Percentiles rank a stretch among this genome's conserved stretches.
phyloP scores from a whole-genome alignment of 2,888 invertebrate species.

The Standfussiana lucernea region DNA sequence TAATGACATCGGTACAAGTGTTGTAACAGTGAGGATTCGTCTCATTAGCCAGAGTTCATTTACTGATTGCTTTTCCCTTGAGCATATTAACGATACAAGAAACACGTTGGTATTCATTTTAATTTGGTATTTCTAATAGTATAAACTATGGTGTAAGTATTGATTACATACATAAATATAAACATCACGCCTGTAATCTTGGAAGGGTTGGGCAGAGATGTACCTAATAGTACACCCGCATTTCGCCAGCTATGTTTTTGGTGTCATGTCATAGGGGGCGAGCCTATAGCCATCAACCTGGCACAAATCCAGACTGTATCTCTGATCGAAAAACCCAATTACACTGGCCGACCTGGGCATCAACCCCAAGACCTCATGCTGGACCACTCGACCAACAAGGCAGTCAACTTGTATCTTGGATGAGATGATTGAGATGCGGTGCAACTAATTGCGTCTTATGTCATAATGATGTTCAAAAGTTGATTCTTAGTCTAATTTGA shows the following conservation, averaged over 20 bases:
- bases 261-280: not conserved
- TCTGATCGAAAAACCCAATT: not conserved
- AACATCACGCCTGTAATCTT: not conserved
- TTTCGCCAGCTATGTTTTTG: not conserved
- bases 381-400: too few relatives aligned
- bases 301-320: not conserved
- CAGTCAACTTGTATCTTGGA: too few relatives aligned
- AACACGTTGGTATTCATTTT: not conserved
- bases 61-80: conserved; percentile 29
- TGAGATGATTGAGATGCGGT: too few relatives aligned
- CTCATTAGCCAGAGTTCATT: conserved; percentile 34
- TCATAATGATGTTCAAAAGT: too few relatives aligned
- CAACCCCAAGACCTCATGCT: not conserved
- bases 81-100: conserved; percentile 5
- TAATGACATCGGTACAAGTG: conserved; percentile 5
- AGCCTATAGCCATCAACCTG: not conserved
- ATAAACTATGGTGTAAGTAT: not conserved
- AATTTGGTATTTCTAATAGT: not conserved
- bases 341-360: not conserved
- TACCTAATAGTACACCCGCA: not conserved
- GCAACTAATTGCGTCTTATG: too few relatives aligned
- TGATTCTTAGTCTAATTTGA: too few relatives aligned
- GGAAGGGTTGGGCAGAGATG: not conserved
- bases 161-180: not conserved
- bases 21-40: conserved; percentile 3